phyloP scores from a whole-genome alignment of 2,797 vertebrate genomes.

The Silurus aristotelis region DNA sequence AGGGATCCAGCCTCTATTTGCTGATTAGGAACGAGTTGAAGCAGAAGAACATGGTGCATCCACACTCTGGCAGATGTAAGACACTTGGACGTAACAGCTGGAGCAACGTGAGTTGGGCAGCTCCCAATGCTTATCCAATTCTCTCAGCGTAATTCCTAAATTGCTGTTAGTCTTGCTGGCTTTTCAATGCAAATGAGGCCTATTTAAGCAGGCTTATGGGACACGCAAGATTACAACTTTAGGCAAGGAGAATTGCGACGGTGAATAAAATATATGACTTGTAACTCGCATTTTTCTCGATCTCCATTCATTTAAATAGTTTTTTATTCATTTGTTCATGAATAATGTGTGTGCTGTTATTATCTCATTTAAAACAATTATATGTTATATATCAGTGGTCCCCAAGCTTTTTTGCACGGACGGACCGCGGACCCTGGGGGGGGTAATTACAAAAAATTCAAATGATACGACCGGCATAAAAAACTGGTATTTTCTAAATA shows the following conservation, averaged over 20 bases:
- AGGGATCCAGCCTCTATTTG: slow-evolving; percentile 70
- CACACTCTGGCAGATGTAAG: slow-evolving; percentile 47
- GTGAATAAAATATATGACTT: slow-evolving; percentile 35
- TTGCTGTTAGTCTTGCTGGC: slow-evolving; percentile 67
- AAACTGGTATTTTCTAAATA: too few species aligned
- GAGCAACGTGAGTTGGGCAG: slow-evolving; percentile 62
- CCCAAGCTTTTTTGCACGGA: too few species aligned
- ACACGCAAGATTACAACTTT: slow-evolving; percentile 48
- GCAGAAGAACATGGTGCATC: slow-evolving; percentile 15
- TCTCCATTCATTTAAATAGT: slow-evolving; percentile 15
- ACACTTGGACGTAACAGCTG: slow-evolving; percentile 57
- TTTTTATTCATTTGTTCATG: slow-evolving; percentile 6
- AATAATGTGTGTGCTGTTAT: slow-evolving; percentile 27
- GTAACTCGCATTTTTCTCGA: too few species aligned
- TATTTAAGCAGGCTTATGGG: slow-evolving; percentile 42
- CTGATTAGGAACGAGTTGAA: slow-evolving; percentile 60
- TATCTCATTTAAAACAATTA: slow-evolving; percentile 38
- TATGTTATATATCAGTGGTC: background rate
- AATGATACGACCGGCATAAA: too few species aligned
- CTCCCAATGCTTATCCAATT: slow-evolving; percentile 65
- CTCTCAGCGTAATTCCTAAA: slow-evolving; percentile 65
- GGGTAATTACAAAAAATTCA: too few species aligned
- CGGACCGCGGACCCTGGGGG: too few species aligned
- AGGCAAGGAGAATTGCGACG: slow-evolving; percentile 32
- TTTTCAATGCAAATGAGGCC: slow-evolving; percentile 54